These are phyloP conservation scores for Tetragnatha montana DNA, from an alignment of 2,888 invertebrate species.

Conservation along the genomic window DNA sequence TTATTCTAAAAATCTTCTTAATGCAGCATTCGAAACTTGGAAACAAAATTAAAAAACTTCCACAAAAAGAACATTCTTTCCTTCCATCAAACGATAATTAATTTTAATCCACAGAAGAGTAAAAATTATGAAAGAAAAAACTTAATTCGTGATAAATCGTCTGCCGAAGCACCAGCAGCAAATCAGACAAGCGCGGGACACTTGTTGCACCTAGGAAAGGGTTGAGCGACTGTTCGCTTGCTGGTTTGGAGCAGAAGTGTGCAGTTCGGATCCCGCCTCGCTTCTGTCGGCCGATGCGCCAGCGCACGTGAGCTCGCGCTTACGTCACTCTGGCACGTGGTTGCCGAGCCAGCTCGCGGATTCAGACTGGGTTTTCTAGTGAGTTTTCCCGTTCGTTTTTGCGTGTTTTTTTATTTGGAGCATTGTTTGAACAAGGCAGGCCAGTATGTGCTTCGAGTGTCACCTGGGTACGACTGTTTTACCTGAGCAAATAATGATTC, in stretches of 20 bases:
- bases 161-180: no score
- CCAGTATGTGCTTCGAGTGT: not conserved
- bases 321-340: conserved; percentile 55
- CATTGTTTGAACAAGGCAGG: not conserved
- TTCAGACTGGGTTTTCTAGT: not conserved
- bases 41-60: no score
- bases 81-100: no score
- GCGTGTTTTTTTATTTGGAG: not conserved
- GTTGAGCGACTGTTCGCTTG: no score
- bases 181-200: no score
- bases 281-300: not conserved
- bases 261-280: not conserved
- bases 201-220: no score
- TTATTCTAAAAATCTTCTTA: no score
- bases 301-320: conserved; percentile 37
- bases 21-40: no score
- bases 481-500: not conserved
- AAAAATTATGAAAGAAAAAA: no score
- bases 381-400: not conserved
- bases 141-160: no score
- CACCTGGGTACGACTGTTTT: not conserved
- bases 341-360: not conserved
- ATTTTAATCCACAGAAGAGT: no score
- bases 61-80: no score
- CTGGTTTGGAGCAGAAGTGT: conserved; percentile 8